Base-by-base conservation (phyloP, 2,888 invertebrate species). In the Andrena dorsata region DNA sequence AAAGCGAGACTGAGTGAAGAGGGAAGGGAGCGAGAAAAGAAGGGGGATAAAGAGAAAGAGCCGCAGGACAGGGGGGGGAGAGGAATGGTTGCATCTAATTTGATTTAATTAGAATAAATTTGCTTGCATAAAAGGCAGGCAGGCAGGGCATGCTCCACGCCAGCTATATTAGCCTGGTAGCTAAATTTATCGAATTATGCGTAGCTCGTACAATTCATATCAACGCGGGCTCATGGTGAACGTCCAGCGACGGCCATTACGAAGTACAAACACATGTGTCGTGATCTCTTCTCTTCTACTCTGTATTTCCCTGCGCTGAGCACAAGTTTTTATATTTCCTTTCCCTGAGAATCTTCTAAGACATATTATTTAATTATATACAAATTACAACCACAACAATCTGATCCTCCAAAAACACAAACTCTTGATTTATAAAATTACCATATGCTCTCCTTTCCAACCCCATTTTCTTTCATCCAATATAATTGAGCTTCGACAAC, bases 41-140 rank as follows among this genome's bases (percentile, higher is more conserved):
- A 64, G 49, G 28, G 49, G 69, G 69, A n/a, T 13, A n/a, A 10
- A 20, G 79, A 70, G 65, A 71, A 63, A 70, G 73, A 78, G 76
- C 72, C 5, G 56, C 68, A 58, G 65, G 49, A 65, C 68, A 56
- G 61, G 35, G 63, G 61, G 58, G n/a, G n/a, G n/a, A n/a, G n/a
- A n/a, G n/a, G 74, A 79, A 68, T 89, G 91, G 90, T 89, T 91
- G 92, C 91, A 92, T 92, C 91, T 90, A 91, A 92, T 92, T 92
- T 92, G 92, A 92, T 92, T 92, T 92, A 92, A 92, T 92, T 92
- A 92, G 91, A 92, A 92, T 92, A 92, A 90, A 92, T 92, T 92
- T 92, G 91, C 90, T 87, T 88, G 88, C 89, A 88, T 90, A 90
- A 91, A 92, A 91, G 86, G 78, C 64, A 49, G 49, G 74, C 51